Conservation (phyloP, 2,797 vertebrate species). For the Micromesistius poutassou region DNA sequence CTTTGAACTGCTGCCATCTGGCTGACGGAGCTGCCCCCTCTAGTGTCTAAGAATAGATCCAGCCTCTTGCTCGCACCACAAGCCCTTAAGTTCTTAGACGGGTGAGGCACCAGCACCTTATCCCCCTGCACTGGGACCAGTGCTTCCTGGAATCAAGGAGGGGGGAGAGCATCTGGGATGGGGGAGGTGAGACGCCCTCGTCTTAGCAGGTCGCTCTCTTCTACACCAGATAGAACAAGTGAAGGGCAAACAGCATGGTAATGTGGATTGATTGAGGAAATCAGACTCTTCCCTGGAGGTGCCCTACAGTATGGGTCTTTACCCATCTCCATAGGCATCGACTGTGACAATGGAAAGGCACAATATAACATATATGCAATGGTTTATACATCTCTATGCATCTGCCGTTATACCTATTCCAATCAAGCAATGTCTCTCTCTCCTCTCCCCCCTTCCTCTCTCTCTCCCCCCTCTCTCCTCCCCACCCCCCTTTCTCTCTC, state of each 20-base stretch:
- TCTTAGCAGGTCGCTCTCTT: too few relatives aligned
- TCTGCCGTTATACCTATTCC: background rate
- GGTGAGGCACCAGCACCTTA: too few relatives aligned
- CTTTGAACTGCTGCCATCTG: too few relatives aligned
- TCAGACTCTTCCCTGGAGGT: background rate
- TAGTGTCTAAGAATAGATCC: too few relatives aligned
- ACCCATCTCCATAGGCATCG: background rate
- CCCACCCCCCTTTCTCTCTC: conserved; percentile 7
- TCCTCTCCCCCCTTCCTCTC: background rate
- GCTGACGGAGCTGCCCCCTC: too few relatives aligned
- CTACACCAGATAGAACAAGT: background rate
- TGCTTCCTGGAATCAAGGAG: too few relatives aligned
- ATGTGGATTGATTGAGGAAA: background rate
- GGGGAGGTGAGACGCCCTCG: too few relatives aligned
- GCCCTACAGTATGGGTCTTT: background rate
- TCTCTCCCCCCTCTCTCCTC: too few relatives aligned
- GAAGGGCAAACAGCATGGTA: background rate
- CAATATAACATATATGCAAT: background rate
- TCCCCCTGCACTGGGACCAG: too few relatives aligned
- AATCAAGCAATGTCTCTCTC: background rate
- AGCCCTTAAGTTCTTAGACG: too few relatives aligned
- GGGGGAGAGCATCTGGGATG: too few relatives aligned
- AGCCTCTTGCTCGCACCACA: too few relatives aligned
- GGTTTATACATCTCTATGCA: background rate
- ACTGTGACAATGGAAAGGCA: background rate